Base-by-base conservation (phyloP, 2,888 invertebrate species). In the Cephus pulcher region DNA sequence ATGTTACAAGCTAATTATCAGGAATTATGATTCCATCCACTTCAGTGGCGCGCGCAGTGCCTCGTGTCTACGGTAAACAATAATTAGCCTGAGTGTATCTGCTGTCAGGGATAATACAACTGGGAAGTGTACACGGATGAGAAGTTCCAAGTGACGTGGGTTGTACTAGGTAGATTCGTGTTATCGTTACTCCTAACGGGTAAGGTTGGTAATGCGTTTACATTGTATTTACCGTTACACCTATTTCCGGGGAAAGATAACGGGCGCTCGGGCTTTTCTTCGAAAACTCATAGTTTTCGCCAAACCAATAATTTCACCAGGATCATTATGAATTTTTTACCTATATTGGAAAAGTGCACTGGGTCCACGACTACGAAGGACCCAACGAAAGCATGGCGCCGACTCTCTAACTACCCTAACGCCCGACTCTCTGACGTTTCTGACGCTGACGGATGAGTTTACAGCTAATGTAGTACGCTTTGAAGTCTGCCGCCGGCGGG, bases 391-490 rank as follows among this genome's bases (percentile, higher is more conserved):
- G 12, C 40, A 23, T 83, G 88, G 89, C 86, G 87, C 87, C 89
- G 80, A 84, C 84, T 86, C 86, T 86, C 35, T 35, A 3, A 35
- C 35, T 35, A 35, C 12, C 12, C 35, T 35, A 35, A 35, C 35
- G 35, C 35, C 0, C 35, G 35, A 35, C 35, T 35, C 86, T 86
- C 78, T 76, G 85, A 88, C 89, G 86, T 89, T 56, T 87, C 87
- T 87, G 90, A 90, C 90, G 88, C 90, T 90, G 90, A 90, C 90
- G 89, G 89, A 90, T 90, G 90, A 89, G 90, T 90, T 90, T 88
- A 89, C 89, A 87, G 90, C 89, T 90, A 91, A 90, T 90, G 89
- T 86, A 87, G 86, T 83, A 83, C 77, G 83, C 89, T 91, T 91
- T 90, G 89, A 91, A 86, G 88, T 89, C 81, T 76, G 87, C 90